Percentiles rank a stretch among this genome's conserved stretches.
phyloP scores from a whole-genome alignment of 1,140 invertebrate genomes.

The Hirudo medicinalis region DNA sequence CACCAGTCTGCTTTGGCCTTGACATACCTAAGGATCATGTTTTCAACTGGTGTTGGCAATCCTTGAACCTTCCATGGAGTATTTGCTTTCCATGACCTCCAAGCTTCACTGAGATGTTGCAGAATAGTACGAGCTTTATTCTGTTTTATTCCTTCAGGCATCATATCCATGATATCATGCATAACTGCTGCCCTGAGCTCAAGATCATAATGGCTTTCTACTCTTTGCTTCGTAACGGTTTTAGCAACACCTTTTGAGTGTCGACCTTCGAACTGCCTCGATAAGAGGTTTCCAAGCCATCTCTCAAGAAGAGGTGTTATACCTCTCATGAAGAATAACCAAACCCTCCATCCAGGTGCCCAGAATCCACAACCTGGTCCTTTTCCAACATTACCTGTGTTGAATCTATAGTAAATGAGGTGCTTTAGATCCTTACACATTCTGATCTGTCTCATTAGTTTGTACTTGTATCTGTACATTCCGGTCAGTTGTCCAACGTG shows the following conservation, averaged over 20 bases:
- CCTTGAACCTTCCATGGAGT: conserved; percentile 99
- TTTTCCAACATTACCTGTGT: conserved; percentile 94
- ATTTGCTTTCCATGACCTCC: conserved; percentile 99
- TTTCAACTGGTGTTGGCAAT: conserved; percentile 95
- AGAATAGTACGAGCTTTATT: conserved; percentile 97
- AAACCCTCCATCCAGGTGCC: conserved; percentile 98
- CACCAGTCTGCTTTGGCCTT: conserved; percentile 99
- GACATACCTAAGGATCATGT: conserved; percentile 98
- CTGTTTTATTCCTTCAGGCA: conserved; percentile 99
- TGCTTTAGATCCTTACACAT: conserved; percentile 99
- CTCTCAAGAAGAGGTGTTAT: conserved; percentile 92
- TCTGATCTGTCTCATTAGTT: conserved; percentile 95
- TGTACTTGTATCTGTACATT: conserved; percentile 99
- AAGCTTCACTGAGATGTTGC: conserved; percentile 96
- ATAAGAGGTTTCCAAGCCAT: conserved; percentile 94
- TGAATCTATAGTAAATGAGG: conserved; percentile 97
- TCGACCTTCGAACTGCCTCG: conserved; percentile 93
- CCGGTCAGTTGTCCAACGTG: conserved; percentile 98
- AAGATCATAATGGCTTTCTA: conserved; percentile 97
- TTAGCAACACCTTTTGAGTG: conserved; percentile 98
- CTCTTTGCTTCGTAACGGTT: conserved; percentile 97
- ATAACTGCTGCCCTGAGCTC: conserved; percentile 89
- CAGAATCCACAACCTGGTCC: conserved; percentile 98
- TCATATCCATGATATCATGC: conserved; percentile 99
- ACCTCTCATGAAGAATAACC: conserved; percentile 98